Conservation (phyloP, 1,140 invertebrate genomes). For the Berghia stephanieae region DNA sequence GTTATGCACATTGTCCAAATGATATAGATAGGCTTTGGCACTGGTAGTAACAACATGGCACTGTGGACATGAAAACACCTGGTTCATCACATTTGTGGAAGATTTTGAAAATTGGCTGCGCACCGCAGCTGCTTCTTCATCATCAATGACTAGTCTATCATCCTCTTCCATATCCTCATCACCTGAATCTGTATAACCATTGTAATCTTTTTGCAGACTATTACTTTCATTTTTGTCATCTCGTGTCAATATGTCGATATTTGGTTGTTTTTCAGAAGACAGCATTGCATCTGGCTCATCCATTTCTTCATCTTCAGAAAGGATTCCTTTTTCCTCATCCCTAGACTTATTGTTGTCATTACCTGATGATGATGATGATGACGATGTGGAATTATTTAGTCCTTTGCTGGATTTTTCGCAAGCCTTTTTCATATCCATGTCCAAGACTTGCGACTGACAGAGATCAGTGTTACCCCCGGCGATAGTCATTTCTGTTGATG, state of each 20-base stretch:
- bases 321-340: background rate
- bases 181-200: slow-evolving; percentile 20
- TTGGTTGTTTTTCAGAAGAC: background rate
- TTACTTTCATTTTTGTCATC: background rate
- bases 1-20: slow-evolving; percentile 51
- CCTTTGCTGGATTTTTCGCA: too few relatives aligned
- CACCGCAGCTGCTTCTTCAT: slow-evolving; percentile 7
- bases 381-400: too few relatives aligned
- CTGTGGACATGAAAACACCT: slow-evolving; percentile 51
- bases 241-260: slow-evolving; percentile 12
- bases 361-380: too few relatives aligned
- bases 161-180: slow-evolving; percentile 36
- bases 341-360: too few relatives aligned
- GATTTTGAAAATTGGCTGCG: slow-evolving; percentile 31
- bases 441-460: too few relatives aligned
- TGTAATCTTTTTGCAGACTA: background rate
- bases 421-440: too few relatives aligned
- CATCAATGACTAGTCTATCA: slow-evolving; percentile 38
- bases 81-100: slow-evolving; percentile 55
- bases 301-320: background rate
- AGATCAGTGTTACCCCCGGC: too few relatives aligned
- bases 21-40: slow-evolving; percentile 52
- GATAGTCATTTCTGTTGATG: too few relatives aligned
- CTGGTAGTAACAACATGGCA: slow-evolving; percentile 52
- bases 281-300: slow-evolving; percentile 13